phyloP scores from a whole-genome alignment of 2,888 invertebrate species.

The Drosophila atripex region DNA sequence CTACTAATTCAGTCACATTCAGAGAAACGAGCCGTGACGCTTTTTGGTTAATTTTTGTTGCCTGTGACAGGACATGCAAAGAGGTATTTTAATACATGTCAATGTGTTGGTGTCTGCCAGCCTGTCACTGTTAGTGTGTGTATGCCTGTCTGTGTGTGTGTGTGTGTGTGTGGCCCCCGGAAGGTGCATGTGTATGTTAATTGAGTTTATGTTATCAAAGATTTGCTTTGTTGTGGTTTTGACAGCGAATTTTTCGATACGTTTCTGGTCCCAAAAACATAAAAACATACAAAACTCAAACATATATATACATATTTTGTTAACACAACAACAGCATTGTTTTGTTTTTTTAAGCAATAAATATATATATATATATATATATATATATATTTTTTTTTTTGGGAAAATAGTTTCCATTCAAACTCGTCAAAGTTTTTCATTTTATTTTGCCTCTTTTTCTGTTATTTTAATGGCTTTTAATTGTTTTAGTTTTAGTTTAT shows the following conservation, averaged over 20 bases:
- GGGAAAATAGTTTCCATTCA: too few relatives aligned
- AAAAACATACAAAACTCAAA: too few relatives aligned
- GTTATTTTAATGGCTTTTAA: too few relatives aligned
- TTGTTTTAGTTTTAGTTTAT: too few relatives aligned
- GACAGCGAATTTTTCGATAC: slow-evolving; percentile 20
- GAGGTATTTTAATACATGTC: slow-evolving; percentile 40
- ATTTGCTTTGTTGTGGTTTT: slow-evolving; percentile 52
- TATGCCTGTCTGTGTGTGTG: slow-evolving; percentile 2
- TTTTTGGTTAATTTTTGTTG: slow-evolving; percentile 32
- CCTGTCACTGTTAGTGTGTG: neutral
- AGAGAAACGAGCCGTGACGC: slow-evolving; percentile 9
- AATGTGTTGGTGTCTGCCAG: slow-evolving; percentile 1
- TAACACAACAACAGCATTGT: slow-evolving; percentile 6
- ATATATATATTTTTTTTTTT: too few relatives aligned
- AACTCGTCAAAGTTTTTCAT: too few relatives aligned
- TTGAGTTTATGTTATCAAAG: slow-evolving; percentile 54
- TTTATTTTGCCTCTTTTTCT: too few relatives aligned
- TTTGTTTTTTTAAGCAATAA: slow-evolving; percentile 6
- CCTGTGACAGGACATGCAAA: slow-evolving; percentile 40
- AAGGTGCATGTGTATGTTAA: slow-evolving; percentile 44
- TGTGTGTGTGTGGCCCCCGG: too few relatives aligned
- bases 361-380: neutral
- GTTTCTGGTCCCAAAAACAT: neutral
- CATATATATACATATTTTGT: too few relatives aligned
- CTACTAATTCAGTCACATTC: slow-evolving; percentile 22